Evolutionary conservation across 1,140 invertebrate genomes (phyloP).

Genomic region (Drosophila oshimai): DNA sequence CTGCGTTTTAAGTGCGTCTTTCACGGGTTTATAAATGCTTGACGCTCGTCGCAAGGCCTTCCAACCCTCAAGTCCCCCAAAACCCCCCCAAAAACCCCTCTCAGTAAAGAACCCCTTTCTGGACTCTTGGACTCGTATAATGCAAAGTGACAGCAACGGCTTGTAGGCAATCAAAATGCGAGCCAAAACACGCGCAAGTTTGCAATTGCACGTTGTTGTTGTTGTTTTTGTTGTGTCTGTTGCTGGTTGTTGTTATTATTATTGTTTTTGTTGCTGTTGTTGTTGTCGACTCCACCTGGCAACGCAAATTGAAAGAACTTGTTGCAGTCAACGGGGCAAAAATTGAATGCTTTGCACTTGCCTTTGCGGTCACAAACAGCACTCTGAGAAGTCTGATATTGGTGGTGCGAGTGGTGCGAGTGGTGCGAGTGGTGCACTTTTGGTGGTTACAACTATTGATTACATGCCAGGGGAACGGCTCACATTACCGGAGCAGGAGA

Average conservation of each 20-base stretch:
- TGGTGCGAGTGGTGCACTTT: constrained; percentile 51
- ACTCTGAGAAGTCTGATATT: constrained; percentile 15
- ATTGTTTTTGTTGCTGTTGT: not conserved
- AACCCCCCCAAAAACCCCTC: not conserved
- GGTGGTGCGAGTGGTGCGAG: constrained; percentile 38
- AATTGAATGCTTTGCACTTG: constrained; percentile 80
- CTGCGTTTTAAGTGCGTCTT: not conserved
- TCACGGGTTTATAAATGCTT: constrained; percentile 14
- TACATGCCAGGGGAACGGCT: constrained; percentile 67
- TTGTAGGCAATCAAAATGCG: constrained; percentile 78
- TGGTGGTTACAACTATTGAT: constrained; percentile 80
- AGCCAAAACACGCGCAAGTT: constrained; percentile 66
- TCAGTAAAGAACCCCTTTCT: not conserved
- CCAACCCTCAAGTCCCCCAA: not conserved
- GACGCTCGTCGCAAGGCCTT: constrained; percentile 4
- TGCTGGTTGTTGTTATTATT: constrained; percentile 9
- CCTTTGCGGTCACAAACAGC: constrained; percentile 64
- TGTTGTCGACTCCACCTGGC: constrained; percentile 45
- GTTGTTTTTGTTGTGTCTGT: constrained; percentile 2
- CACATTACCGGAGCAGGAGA: constrained; percentile 55
- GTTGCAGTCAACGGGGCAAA: constrained; percentile 69
- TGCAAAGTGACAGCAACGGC: constrained; percentile 76
- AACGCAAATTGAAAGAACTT: constrained; percentile 78
- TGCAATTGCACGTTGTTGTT: constrained; percentile 42
- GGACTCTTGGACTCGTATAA: constrained; percentile 50